A percentile compares a stretch with the other conserved stretches of the same genome.
Conservation (phyloP, 2,113 vertebrate genomes). For the Tragelaphus strepsiceros region DNA sequence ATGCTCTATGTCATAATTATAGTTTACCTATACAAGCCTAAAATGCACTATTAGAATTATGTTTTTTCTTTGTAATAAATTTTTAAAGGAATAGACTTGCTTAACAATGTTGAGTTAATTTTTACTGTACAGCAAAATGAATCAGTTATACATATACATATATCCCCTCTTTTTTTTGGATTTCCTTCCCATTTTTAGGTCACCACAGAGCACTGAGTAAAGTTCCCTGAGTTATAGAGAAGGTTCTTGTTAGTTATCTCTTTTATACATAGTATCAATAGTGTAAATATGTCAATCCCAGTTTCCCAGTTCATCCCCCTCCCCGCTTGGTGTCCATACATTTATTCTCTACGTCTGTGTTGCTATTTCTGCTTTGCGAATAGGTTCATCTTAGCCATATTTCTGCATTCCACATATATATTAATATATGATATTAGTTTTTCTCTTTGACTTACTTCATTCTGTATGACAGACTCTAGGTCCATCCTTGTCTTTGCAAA, state of each 20-base stretch:
- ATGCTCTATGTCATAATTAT: background rate
- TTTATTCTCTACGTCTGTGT: background rate
- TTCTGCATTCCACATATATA: background rate
- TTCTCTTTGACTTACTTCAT: background rate
- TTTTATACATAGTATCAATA: background rate
- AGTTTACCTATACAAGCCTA: background rate
- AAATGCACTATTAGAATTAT: background rate
- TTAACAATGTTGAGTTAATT: background rate
- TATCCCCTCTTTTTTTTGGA: background rate
- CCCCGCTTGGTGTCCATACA: background rate
- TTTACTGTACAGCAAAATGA: background rate
- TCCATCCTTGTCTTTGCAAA: background rate
- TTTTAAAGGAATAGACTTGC: background rate
- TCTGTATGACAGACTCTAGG: background rate
- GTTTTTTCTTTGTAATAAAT: background rate
- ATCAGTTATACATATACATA: background rate
- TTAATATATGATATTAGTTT: background rate
- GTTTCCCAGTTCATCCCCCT: background rate
- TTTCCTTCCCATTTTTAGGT: background rate
- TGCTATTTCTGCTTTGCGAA: accelerated
- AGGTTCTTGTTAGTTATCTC: background rate
- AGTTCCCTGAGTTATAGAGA: background rate
- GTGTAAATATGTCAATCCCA: background rate
- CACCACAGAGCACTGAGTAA: background rate
- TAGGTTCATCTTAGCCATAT: background rate